Base-by-base conservation (phyloP, 2,113 vertebrate genomes). In the Thunnus thynnus region DNA sequence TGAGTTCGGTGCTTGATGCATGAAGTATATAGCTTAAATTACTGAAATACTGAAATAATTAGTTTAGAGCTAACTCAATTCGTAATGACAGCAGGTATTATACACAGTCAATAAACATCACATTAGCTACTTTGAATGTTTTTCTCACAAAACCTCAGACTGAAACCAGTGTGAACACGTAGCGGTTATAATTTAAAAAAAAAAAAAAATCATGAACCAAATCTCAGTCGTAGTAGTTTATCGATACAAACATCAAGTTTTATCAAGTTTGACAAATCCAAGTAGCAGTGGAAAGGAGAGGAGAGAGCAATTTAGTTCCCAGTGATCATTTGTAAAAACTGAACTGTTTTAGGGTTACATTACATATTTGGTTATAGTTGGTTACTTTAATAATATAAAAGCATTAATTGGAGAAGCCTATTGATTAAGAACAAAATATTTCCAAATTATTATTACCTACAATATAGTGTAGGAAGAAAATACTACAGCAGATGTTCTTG, bases 141-240 rank as follows among this genome's bases (percentile, higher is more conserved):
- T 66, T 61, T 70, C 27, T 25, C 65, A 64, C n/a, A 1, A 76
- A 71, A 83, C 60, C 32, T 67, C 74, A 54, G 22, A 67, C 67
- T 25, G 36, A 60, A 67, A 83, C 67, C 68, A 25, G 25, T n/a
- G 32, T 56, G 25, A 67, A 18, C 22, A 60, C 1, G 12, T 18
- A 13, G 16, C 0, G 17, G 5, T 44, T 61, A 44, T 30, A 44
- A 20, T 41, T 41, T n/a, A 63, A 27, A 55, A 48, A 22, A 22
- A 22, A 22, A 22, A 22, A 22, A 22, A 22, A 22, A 22, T 22
- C 51, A 57, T 10, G 1, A 48, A 13, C 3, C 13, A 32, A 32
- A 44, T 13, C 2, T 63, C 46, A 18, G 0, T 30, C 22, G 22
- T 22, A 22, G 22, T 22, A 0, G 51, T 67, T 30, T 52, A 66